These are phyloP conservation scores for Megaceryle torquata DNA, from an alignment of 2,113 vertebrate genomes.

Conservation along the genomic window DNA sequence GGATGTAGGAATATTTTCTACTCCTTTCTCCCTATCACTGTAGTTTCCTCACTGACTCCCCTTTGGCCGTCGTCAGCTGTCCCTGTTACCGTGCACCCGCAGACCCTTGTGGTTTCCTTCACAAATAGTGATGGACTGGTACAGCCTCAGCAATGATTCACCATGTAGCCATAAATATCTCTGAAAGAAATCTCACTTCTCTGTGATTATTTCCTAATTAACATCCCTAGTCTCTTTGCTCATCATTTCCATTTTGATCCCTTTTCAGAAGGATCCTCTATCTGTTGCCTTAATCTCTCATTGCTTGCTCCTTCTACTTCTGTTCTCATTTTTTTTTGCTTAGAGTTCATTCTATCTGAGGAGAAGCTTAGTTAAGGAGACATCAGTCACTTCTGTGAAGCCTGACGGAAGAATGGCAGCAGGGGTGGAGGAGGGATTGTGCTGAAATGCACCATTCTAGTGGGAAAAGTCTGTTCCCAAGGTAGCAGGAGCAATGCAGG, in stretches of 20 bases:
- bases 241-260: not conserved
- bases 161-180: not conserved
- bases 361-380: not conserved
- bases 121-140: not conserved
- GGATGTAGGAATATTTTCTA: not conserved
- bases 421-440: not conserved
- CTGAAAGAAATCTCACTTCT: not conserved
- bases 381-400: not conserved
- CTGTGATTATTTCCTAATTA: not conserved
- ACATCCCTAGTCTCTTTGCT: not conserved
- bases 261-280: not conserved
- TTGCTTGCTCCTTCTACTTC: not conserved
- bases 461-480: not conserved
- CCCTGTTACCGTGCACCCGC: not conserved
- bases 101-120: not conserved
- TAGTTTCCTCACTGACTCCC: not conserved
- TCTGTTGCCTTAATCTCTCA: not conserved
- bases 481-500: not conserved
- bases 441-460: not conserved
- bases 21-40: not conserved
- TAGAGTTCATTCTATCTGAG: not conserved
- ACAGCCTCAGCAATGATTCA: not conserved
- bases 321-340: not conserved
- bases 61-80: not conserved
- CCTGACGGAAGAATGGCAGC: not conserved